phyloP scores from a whole-genome alignment of 1,140 invertebrate species.

The Pygmarrhopalites habei region DNA sequence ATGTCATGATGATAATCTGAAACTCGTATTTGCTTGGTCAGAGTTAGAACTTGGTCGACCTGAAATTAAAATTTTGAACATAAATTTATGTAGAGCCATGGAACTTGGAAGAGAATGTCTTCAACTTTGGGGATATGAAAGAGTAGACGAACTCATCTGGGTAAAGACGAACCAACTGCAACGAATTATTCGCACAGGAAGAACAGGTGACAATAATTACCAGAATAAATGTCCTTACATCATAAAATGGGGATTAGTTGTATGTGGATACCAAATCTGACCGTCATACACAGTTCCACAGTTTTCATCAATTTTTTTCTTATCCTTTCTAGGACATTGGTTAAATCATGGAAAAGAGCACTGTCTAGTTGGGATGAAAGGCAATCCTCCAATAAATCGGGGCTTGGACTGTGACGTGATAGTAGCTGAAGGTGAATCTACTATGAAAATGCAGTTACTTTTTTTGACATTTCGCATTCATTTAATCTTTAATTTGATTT shows the following conservation, averaged over 20 bases:
- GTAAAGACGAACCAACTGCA: constrained; percentile 98
- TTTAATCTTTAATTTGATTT: no score
- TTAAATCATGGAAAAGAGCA: constrained; percentile 98
- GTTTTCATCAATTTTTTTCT: no score
- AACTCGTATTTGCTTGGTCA: no score
- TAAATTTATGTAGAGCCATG: constrained; percentile 85
- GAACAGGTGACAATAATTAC: constrained; percentile 55
- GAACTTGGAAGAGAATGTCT: constrained; percentile 88
- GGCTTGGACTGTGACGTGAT: constrained; percentile 96
- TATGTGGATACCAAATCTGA: no score
- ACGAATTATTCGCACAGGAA: constrained; percentile 89
- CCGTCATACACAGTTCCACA: no score
- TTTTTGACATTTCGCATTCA: no score
- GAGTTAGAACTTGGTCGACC: no score
- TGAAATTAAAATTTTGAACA: no score
- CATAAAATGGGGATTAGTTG: no score
- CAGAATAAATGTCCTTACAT: no score
- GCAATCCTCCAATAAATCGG: constrained; percentile 82
- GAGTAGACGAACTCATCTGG: constrained; percentile 97
- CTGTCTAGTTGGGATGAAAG: constrained; percentile 94
- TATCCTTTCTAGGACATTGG: constrained; percentile 65
- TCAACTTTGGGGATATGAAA: constrained; percentile 88
- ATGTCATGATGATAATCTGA: no score
- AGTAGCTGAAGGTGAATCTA: constrained; percentile 94
- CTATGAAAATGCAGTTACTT: no score